These are phyloP conservation scores for Actias luna DNA, from an alignment of 2,888 invertebrate species.

Conservation along the genomic window DNA sequence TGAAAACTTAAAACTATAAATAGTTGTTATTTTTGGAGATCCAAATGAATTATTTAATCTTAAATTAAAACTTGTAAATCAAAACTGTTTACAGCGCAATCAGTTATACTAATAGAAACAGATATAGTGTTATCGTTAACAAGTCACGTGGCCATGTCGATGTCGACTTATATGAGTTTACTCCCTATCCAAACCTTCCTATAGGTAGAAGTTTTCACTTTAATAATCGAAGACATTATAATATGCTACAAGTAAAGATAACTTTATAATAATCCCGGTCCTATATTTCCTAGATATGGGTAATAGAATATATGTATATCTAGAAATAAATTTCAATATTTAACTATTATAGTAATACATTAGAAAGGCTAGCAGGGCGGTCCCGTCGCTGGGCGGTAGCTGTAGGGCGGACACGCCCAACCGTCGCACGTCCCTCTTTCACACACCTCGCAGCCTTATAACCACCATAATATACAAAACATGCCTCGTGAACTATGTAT, in stretches of 20 bases:
- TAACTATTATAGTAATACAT: background rate
- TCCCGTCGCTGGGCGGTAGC: conserved; percentile 63
- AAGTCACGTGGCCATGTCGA: no score
- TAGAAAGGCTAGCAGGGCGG: conserved; percentile 46
- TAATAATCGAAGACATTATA: background rate
- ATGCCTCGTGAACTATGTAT: conserved; percentile 15
- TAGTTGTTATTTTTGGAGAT: no score
- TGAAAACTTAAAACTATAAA: no score
- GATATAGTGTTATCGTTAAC: no score
- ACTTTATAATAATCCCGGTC: background rate
- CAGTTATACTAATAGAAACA: no score
- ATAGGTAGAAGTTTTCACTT: no score
- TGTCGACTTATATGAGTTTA: no score
- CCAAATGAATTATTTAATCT: no score
- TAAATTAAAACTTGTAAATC: no score
- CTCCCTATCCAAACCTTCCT: no score
- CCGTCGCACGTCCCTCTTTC: conserved; percentile 32
- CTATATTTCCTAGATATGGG: background rate
- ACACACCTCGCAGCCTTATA: conserved; percentile 14
- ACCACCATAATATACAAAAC: conserved; percentile 11
- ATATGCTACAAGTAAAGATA: background rate
- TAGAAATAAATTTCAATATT: conserved; percentile 1
- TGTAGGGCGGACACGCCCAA: conserved; percentile 64
- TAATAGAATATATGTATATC: background rate
- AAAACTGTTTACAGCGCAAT: no score